phyloP scores from a whole-genome alignment of 1,140 invertebrate species.

The Brachionus plicatilis region DNA sequence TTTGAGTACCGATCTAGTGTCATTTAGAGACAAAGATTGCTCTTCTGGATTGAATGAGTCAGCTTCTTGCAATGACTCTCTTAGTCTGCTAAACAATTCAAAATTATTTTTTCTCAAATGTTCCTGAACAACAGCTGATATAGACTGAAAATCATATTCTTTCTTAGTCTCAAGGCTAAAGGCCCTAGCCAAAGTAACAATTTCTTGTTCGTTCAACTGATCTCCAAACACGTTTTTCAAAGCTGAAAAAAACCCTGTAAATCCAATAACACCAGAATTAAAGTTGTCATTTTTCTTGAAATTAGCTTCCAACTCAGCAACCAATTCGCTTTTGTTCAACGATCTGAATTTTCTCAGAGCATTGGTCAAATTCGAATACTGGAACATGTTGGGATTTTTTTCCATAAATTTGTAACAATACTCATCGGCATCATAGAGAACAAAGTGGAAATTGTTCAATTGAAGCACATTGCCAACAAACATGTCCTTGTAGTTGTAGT shows the following conservation, averaged over 20 bases:
- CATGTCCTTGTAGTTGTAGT: constrained; percentile 70
- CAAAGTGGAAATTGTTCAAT: constrained; percentile 71
- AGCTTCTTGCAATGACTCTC: constrained; percentile 43
- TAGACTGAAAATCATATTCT: constrained; percentile 42
- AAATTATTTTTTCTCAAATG: constrained; percentile 53
- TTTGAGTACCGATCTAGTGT: constrained; percentile 46
- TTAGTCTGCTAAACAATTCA: constrained; percentile 49
- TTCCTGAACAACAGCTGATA: constrained; percentile 51
- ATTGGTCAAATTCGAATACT: constrained; percentile 8
- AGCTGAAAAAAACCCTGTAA: constrained; percentile 17
- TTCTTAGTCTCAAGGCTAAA: constrained; percentile 42
- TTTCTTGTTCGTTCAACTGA: constrained; percentile 49
- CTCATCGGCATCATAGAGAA: constrained; percentile 72
- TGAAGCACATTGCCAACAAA: constrained; percentile 71
- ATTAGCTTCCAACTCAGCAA: constrained; percentile 48
- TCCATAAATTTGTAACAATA: constrained; percentile 82
- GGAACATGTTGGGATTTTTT: constrained; percentile 46
- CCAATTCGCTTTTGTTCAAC: constrained; percentile 44
- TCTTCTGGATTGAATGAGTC: constrained; percentile 21
- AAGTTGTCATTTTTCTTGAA: constrained; percentile 47
- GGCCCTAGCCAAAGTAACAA: constrained; percentile 50
- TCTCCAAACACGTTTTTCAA: constrained; percentile 44
- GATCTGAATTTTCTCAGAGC: constrained; percentile 32
- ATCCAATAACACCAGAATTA: constrained; percentile 43
- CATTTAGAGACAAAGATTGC: constrained; percentile 42